These are phyloP conservation scores for Electrona antarctica DNA, from an alignment of 2,113 vertebrate species.

Conservation along the genomic window DNA sequence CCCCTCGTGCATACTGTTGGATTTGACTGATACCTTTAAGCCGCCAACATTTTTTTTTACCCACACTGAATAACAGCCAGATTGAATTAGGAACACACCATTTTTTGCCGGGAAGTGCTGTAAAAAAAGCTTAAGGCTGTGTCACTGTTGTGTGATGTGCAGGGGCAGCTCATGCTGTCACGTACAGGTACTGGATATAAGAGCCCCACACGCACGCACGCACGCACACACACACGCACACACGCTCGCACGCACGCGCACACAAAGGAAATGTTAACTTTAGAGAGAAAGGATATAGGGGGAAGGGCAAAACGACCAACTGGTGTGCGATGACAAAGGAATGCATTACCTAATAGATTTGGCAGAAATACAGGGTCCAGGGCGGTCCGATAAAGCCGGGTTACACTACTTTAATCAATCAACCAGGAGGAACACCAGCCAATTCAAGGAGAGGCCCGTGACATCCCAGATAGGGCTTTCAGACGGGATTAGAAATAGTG, in stretches of 20 bases:
- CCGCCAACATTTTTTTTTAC: background rate
- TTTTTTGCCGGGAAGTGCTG: conserved; percentile 42
- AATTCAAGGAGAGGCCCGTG: conserved; percentile 78
- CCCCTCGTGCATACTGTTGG: background rate
- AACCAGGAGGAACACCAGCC: conserved; percentile 69
- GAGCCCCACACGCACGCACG: background rate
- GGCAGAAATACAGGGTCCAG: conserved; percentile 74
- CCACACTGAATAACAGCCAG: conserved; percentile 26
- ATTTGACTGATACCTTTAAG: conserved; percentile 38
- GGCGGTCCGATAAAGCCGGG: conserved; percentile 75
- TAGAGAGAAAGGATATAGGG: conserved; percentile 24
- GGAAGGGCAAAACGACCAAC: conserved; percentile 36
- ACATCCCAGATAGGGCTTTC: conserved; percentile 80
- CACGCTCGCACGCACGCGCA: too few relatives aligned
- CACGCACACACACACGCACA: too few relatives aligned
- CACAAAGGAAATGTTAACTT: conserved; percentile 28
- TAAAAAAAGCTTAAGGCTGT: conserved; percentile 33
- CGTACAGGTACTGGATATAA: conserved; percentile 11
- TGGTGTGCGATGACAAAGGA: conserved; percentile 70
- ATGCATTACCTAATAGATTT: conserved; percentile 84
- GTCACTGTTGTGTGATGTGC: conserved; percentile 43
- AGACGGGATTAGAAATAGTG: conserved; percentile 78
- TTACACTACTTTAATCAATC: conserved; percentile 84
- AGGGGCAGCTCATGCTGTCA: conserved; percentile 25
- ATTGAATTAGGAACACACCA: conserved; percentile 31